Base-by-base conservation (phyloP, 2,888 invertebrate genomes). In the Pimpla rufipes region DNA sequence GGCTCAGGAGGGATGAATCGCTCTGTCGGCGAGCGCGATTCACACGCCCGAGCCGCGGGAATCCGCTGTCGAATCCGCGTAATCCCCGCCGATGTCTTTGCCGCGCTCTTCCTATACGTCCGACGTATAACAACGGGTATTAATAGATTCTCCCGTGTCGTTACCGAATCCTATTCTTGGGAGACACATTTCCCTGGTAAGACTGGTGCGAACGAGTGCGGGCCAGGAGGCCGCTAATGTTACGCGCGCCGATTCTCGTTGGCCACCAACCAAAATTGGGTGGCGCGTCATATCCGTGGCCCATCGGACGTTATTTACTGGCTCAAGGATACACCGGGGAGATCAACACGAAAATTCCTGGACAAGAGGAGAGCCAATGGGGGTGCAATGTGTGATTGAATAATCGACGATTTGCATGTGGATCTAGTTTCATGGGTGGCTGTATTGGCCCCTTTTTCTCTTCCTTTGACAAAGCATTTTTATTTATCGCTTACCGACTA, bases 101-200 rank as follows among this genome's bases (percentile, higher is more conserved):
- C 2, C 59, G 21, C 55, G 21, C 55, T 55, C 76, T 66, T 71
- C 52, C 64, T 66, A 68, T 80, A 80, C 62, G 71, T 83, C 73
- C 80, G 70, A 80, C 77, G 79, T 83, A 80, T 77, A 80, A 76
- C 79, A 80, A 83, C 57, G 66, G n/a, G 16, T 88, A 89, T 88
- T 88, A 89, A 90, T 90, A 89, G 89, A 86, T 83, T 67, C 74
- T 88, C 87, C 85, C 88, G 89, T 89, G 87, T 88, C 89, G 88
- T 87, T 87, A 87, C 87, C 81, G 85, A 87, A 86, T 83, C 87
- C 89, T 91, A 91, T 90, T 91, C 85, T 90, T 90, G 89, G 89
- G 86, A 89, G 86, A 85, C 86, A 87, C 86, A 87, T 88, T 88
- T 86, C 74, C 87, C 87, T 86, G 80, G 79, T 83, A 71, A 85